Evolutionary conservation across 2,888 invertebrate species (phyloP).

Genomic region (Drosophila mayaguana): DNA sequence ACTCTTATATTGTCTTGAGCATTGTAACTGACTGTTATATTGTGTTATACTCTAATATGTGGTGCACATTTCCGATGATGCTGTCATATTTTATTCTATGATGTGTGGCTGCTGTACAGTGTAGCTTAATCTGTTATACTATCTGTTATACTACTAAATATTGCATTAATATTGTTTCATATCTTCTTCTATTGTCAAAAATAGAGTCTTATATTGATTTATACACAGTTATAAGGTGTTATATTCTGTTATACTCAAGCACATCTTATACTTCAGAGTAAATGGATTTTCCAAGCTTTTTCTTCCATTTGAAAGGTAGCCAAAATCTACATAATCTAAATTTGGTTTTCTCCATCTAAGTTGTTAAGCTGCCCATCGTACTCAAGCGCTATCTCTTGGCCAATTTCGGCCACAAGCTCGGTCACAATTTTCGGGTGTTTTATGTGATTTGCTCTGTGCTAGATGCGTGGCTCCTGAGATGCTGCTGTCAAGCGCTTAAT

Average conservation of each 20-base stretch:
- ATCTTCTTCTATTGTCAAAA: too few relatives aligned
- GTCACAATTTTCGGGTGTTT: constrained; percentile 21
- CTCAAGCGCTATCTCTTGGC: constrained; percentile 6
- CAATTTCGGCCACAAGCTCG: constrained; percentile 8
- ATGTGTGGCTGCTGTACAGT: not conserved
- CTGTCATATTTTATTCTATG: not conserved
- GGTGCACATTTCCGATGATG: not conserved
- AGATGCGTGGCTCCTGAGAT: constrained; percentile 7
- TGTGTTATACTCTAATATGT: not conserved
- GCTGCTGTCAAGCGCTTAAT: constrained; percentile 31
- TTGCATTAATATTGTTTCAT: too few relatives aligned
- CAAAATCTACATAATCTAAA: not conserved
- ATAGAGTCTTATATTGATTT: too few relatives aligned
- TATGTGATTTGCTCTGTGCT: constrained; percentile 21
- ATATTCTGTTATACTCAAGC: not conserved
- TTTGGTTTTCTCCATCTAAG: not conserved
- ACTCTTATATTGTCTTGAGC: too few relatives aligned
- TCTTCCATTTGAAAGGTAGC: too few relatives aligned
- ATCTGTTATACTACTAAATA: not conserved
- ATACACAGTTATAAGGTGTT: too few relatives aligned
- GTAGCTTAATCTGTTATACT: not conserved
- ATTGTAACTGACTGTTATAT: not conserved
- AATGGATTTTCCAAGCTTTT: too few relatives aligned
- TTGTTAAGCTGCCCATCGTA: constrained; percentile 2
- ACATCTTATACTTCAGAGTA: too few relatives aligned